phyloP scores from a whole-genome alignment of 2,797 vertebrate genomes.

The Enteromius anoplus region DNA sequence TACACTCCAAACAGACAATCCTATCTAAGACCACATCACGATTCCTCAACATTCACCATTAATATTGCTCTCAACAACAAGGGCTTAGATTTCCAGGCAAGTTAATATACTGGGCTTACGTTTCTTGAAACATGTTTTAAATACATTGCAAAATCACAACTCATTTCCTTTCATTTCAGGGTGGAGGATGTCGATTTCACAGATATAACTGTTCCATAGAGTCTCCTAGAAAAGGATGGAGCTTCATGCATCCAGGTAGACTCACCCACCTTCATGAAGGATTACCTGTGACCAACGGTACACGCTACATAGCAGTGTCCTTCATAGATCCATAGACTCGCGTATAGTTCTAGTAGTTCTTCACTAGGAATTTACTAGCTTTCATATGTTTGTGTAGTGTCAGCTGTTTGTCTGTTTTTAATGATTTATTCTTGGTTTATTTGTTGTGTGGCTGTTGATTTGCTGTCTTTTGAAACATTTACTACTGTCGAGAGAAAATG shows the following conservation, averaged over 20 bases:
- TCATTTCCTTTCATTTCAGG: slow-evolving; percentile 71
- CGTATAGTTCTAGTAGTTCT: slow-evolving; percentile 31
- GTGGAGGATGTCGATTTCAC: slow-evolving; percentile 95
- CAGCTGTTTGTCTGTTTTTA: slow-evolving; percentile 20
- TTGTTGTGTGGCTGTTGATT: slow-evolving; percentile 47
- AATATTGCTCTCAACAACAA: slow-evolving; percentile 97
- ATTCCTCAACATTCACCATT: slow-evolving; percentile 97
- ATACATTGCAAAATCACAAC: background rate
- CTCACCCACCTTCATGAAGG: slow-evolving; percentile 98
- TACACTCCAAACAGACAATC: slow-evolving; percentile 91
- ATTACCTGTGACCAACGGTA: slow-evolving; percentile 93
- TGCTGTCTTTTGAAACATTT: slow-evolving; percentile 54
- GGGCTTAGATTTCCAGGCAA: slow-evolving; percentile 90
- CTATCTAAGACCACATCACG: slow-evolving; percentile 91
- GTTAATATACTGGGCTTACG: background rate
- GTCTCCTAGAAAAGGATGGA: slow-evolving; percentile 96
- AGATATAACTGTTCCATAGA: slow-evolving; percentile 95
- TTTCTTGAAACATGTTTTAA: background rate
- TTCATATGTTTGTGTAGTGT: slow-evolving; percentile 14
- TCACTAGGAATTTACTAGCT: background rate
- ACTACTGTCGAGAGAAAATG: slow-evolving; percentile 55
- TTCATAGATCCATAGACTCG: slow-evolving; percentile 91
- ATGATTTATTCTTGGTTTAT: slow-evolving; percentile 49
- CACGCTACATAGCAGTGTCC: slow-evolving; percentile 95
- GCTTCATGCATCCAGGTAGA: slow-evolving; percentile 97